These are phyloP conservation scores for Macquaria ambigua DNA, from an alignment of 2,113 vertebrate species.

Conservation along the genomic window DNA sequence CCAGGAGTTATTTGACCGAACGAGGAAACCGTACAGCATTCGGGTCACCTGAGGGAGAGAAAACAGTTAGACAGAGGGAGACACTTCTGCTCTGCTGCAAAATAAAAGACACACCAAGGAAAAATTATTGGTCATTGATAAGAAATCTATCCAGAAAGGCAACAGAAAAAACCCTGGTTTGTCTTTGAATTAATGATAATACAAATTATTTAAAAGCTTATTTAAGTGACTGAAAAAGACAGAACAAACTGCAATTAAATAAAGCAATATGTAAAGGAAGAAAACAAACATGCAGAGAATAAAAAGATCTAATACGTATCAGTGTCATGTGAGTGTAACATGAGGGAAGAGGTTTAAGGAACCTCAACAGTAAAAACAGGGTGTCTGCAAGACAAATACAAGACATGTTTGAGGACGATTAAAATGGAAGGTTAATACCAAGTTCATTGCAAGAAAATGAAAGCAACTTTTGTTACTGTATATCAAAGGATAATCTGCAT, in stretches of 20 bases:
- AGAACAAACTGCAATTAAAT: background rate
- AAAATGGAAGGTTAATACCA: background rate
- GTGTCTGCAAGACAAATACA: background rate
- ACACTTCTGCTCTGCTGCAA: background rate
- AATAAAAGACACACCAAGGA: background rate
- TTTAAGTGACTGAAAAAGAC: background rate
- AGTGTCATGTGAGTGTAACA: background rate
- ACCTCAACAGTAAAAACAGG: no score
- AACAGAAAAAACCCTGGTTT: background rate
- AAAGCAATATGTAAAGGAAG: background rate
- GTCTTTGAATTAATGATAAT: no score
- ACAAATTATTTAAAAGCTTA: background rate
- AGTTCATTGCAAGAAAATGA: background rate
- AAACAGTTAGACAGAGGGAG: background rate
- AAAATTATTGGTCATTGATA: no score
- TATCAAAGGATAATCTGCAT: background rate
- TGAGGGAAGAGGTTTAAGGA: background rate
- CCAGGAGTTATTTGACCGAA: conserved; percentile 93
- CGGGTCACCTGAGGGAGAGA: conserved; percentile 86
- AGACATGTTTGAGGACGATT: background rate
- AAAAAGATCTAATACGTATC: background rate
- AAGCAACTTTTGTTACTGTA: background rate
- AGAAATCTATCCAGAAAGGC: background rate
- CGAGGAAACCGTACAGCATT: conserved; percentile 91
- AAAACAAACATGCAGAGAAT: background rate